Base-by-base conservation (phyloP, 2,113 vertebrate genomes). In the Aix galericulata region DNA sequence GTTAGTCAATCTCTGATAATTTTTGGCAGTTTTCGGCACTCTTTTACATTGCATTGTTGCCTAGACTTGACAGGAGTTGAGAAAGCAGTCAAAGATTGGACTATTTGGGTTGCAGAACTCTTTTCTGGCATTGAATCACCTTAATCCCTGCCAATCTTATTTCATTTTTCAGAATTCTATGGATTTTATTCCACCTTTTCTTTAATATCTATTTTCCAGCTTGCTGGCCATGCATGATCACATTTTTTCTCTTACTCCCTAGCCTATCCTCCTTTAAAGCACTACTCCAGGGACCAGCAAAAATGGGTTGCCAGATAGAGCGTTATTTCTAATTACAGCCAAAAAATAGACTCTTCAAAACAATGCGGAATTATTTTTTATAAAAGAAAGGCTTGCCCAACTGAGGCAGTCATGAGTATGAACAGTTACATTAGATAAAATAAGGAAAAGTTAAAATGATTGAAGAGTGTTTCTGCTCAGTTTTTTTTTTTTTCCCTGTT, bases 11-110 rank as follows among this genome's bases (percentile, higher is more conserved):
- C 82, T 86, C 18, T 40, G 90, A 44, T 60, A 26, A 86, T 64
- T 93, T 93, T 83, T 95, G 95, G 85, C 94, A 94, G 8, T 72
- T 94, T 94, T 91, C 3, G 0, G 52, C 75, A 9, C 69, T 59
- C 58, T 82, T 17, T 73, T 48, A 78, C 32, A 86, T 71, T 68
- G 23, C 67, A 27, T 16, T 34, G 32, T 6, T 88, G 48, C 86
- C 44, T 73, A 5, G 64, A 23, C 34, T 75, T 90, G 88, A 94
- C 68, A 86, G 56, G 73, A 91, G 23, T 40, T 80, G 74, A 95
- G 73, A 27, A 46, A 94, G 55, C 60, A 86, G 64, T 74, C 48
- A 62, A 76, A 36, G 34, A 18, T 29, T 86, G 66, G 60, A 69
- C 92, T 88, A 0, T 68, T 52, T 69, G 56, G 18, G 42, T 48